A percentile compares a stretch with the other conserved stretches of the same genome.
Evolutionary conservation across 2,888 invertebrate species (phyloP).

Genomic region (Epirrita christyi): DNA sequence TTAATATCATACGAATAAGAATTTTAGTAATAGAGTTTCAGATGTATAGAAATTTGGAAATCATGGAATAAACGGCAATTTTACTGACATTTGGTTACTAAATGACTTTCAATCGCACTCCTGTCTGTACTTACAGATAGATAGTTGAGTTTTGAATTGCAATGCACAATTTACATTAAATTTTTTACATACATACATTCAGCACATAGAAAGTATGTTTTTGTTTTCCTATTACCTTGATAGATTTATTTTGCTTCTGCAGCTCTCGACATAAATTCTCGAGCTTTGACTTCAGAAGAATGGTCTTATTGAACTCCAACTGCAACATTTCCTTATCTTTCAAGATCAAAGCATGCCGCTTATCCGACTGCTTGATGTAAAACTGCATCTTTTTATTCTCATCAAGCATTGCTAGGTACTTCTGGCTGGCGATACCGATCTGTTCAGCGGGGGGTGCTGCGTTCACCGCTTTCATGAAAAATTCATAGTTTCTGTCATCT

Average conservation of each 20-base stretch:
- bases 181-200: too few relatives aligned
- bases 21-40: too few relatives aligned
- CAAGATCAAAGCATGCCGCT: conserved; percentile 82
- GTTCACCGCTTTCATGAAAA: conserved; percentile 87
- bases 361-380: conserved; percentile 85
- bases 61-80: too few relatives aligned
- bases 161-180: too few relatives aligned
- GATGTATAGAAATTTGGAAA: too few relatives aligned
- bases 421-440: conserved; percentile 88
- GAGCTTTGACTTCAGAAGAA: conserved; percentile 92
- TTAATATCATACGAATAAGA: too few relatives aligned
- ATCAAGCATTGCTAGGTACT: conserved; percentile 90
- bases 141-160: too few relatives aligned
- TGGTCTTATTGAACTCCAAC: conserved; percentile 92
- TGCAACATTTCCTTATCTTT: conserved; percentile 93
- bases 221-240: conserved; percentile 88
- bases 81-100: too few relatives aligned
- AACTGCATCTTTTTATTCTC: conserved; percentile 87
- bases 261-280: conserved; percentile 96
- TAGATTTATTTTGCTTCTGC: conserved; percentile 95
- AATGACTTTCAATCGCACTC: too few relatives aligned
- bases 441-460: conserved; percentile 86
- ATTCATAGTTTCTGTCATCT: conserved; percentile 87
- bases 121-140: too few relatives aligned
- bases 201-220: too few relatives aligned